Evolutionary conservation across 2,797 vertebrate species (phyloP).

Genomic region (Euphonia xanthogaster): DNA sequence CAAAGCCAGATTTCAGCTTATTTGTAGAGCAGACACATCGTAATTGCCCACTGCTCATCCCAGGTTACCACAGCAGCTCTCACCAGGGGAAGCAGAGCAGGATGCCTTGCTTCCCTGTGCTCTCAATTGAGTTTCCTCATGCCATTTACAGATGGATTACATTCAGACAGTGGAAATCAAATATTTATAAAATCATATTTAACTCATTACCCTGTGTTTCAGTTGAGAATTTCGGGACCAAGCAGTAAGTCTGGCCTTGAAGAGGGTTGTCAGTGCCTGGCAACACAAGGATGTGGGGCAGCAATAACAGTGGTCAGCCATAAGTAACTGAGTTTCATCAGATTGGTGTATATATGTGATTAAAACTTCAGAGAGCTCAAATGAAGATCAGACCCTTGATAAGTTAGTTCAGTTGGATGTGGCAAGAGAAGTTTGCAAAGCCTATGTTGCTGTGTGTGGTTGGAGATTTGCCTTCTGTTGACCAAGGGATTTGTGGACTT

Average conservation of each 20-base stretch:
- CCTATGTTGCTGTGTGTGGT: background rate
- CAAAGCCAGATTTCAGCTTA: background rate
- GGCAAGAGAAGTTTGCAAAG: slow-evolving; percentile 8
- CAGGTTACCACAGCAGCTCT: background rate
- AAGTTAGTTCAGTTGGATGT: background rate
- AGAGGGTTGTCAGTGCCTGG: background rate
- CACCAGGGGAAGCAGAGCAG: background rate
- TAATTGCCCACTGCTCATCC: background rate
- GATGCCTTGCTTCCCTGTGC: background rate
- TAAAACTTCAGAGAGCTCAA: slow-evolving; percentile 32
- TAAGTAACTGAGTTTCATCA: slow-evolving; percentile 20
- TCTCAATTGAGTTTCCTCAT: background rate
- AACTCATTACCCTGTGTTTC: slow-evolving; percentile 25
- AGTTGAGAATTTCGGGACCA: background rate
- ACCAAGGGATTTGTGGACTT: background rate
- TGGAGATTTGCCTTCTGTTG: background rate
- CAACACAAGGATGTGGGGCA: background rate
- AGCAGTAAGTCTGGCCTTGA: background rate
- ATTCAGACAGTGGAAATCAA: slow-evolving; percentile 7
- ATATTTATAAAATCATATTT: slow-evolving; percentile 49
- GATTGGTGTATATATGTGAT: slow-evolving; percentile 12
- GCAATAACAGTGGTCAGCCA: background rate
- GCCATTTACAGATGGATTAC: background rate
- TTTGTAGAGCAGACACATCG: background rate
- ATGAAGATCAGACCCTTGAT: background rate